Base-by-base conservation (phyloP, 2,113 vertebrate genomes). In the Callospermophilus lateralis region DNA sequence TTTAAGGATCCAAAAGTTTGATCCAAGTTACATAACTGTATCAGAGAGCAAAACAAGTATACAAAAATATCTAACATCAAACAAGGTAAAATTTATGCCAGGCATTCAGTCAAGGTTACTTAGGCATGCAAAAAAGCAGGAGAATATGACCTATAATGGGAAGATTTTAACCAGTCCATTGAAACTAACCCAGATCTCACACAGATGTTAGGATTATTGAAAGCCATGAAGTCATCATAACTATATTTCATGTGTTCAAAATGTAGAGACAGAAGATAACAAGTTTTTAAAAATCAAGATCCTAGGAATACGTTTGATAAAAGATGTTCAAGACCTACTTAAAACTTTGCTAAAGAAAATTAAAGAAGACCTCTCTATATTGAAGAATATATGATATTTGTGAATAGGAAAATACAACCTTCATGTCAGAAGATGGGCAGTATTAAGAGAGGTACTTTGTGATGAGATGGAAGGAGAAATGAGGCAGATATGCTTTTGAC, bases 151-250 rank as follows among this genome's bases (percentile, higher is more conserved):
- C 81, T 48, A 4, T 70, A 42, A 70, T 70, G 55, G 78, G 32
- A 77, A 89, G n/a, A 93, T 63, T 72, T 45, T 81, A 76, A 87
- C 76, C 30, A 70, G 45, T 90, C 51, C 24, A 2, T 48, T 58
- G 86, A 78, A 90, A 48, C 28, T 8, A 68, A 84, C 22, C 22
- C 22, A 79, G 74, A 78, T 90, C 74, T 90, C n/a, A 55, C n/a
- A 77, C 42, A 86, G 58, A 65, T 85, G 51, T 84, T 89, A 81
- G 70, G 92, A 73, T 89, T 45, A 89, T 20, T 34, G 45, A 58
- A 77, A 67, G 83, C 58, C 65, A 67, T 67, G 65, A 16, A 45
- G 53, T 68, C 65, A 45, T 89, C 28, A 51, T 42, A 87, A 87
- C 45, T 58, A 3, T 70, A 16, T 55, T 93, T 86, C n/a, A 3